phyloP scores from a whole-genome alignment of 1,140 invertebrate genomes.

The Drosophila yakuba region DNA sequence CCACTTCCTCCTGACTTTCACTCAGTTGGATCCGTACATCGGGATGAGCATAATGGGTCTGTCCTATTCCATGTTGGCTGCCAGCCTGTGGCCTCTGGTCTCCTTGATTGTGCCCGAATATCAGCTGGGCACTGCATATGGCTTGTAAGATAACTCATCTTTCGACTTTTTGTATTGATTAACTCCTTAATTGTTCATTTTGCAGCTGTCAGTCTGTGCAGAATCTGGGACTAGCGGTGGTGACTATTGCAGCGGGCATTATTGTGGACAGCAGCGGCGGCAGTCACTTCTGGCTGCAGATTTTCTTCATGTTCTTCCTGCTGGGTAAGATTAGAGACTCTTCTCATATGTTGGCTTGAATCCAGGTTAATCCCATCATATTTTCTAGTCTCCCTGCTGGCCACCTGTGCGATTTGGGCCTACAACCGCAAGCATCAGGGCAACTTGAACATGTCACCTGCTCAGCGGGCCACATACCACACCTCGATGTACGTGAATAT shows the following conservation, averaged over 20 bases:
- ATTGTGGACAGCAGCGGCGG: constrained; percentile 92
- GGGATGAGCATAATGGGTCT: constrained; percentile 96
- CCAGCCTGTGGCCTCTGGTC: constrained; percentile 97
- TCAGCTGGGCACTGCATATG: constrained; percentile 98
- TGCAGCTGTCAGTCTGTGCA: constrained; percentile 94
- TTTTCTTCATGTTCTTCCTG: constrained; percentile 96
- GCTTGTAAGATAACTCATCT: constrained; percentile 86
- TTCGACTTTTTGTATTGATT: background rate
- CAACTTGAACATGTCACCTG: constrained; percentile 93
- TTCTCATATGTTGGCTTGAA: no score
- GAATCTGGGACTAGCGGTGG: constrained; percentile 96
- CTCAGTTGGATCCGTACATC: constrained; percentile 93
- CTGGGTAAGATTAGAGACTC: constrained; percentile 82
- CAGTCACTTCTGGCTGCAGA: constrained; percentile 96
- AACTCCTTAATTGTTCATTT: background rate
- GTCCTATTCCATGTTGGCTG: constrained; percentile 96
- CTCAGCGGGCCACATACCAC: constrained; percentile 69
- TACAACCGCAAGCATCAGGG: constrained; percentile 89
- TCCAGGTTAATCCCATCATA: background rate
- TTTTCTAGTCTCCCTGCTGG: constrained; percentile 88
- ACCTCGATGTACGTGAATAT: constrained; percentile 84
- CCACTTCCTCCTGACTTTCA: constrained; percentile 94
- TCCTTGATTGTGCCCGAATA: constrained; percentile 95
- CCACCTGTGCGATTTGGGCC: constrained; percentile 90
- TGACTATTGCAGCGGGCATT: constrained; percentile 92